A percentile compares a stretch with the other conserved stretches of the same genome.
Evolutionary conservation across 64 coral and sea anemone genomes (phyloP).

Genomic region (Porites australiensis): DNA sequence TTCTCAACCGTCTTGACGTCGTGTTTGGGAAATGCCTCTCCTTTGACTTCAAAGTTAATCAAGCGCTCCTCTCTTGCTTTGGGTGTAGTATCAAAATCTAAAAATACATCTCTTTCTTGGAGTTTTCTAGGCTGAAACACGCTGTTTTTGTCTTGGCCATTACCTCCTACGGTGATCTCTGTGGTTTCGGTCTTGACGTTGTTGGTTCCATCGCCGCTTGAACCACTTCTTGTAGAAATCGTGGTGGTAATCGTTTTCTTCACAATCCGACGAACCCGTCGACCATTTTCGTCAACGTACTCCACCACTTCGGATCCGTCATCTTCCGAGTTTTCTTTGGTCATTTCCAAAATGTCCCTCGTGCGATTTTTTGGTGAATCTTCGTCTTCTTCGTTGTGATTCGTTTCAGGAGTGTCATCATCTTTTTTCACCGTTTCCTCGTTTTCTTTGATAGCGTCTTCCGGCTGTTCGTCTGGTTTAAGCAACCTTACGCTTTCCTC

Average conservation of each 20-base stretch:
- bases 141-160: not conserved
- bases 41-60: not conserved
- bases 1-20: not conserved
- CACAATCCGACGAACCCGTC: not conserved
- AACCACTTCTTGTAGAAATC: not conserved
- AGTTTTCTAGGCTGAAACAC: not conserved
- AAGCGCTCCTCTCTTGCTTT: not conserved
- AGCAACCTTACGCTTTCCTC: conserved; percentile 23
- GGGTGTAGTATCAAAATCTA: not conserved
- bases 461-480: conserved; percentile 6
- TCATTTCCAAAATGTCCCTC: not conserved
- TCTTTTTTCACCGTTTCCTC: not conserved
- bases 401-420: not conserved
- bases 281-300: conserved; percentile 11
- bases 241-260: conserved; percentile 18
- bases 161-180: not conserved
- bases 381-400: not conserved
- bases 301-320: conserved; percentile 9
- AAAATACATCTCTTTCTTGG: not conserved
- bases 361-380: not conserved
- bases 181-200: not conserved
- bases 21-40: not conserved
- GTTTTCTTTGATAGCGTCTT: not conserved
- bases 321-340: not conserved
- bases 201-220: not conserved